Evolutionary conservation across 1,140 invertebrate species (phyloP), one percentile per base, ranked within the genome.

Genomic region (Eueides isabella): DNA sequence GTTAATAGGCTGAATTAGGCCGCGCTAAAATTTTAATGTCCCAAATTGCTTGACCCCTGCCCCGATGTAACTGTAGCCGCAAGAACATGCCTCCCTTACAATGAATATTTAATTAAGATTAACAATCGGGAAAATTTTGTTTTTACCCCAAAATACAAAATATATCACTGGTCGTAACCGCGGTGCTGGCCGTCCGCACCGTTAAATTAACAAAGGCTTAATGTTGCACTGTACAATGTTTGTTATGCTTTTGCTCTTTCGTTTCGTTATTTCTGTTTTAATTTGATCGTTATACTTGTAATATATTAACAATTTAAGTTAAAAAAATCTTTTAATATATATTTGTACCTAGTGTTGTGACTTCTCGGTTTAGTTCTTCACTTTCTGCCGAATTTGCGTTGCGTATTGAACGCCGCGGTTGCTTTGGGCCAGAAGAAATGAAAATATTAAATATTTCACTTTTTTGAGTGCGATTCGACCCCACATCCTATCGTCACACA

Each of bases 61-160:
- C 61, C 41, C 14, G 14, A 38, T 14, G 48, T 66, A 67, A 48
- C 55, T 26, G 19, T 44, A 19, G 61, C 44, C 67, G 41, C 73
- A 44, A 48, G 66, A 31, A 55, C 63, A 30, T 41, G 30, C 48
- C 62, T 72, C 44, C 66, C 35, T 67, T 61, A 68, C 33, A 75
- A 75, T 55, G 67, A 66, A 71, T 81, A 82, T 81, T 85, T 85
- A 85, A 85, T 84, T 82, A 81, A 83, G 83, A 86, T 86, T 84
- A 84, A 86, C 79, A 79, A 71, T 75, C 73, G 31, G 71, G 76
- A 65, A 74, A 76, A 77, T 80, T 70, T 80, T 71, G 41, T 75
- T 66, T 75, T 68, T 61, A 55, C 19, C 61, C 62, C 33, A 48
- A 69, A 74, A 75, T 78, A 44, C 33, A 48, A 69, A 74, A 75